A percentile compares a stretch with the other conserved stretches of the same genome.
phyloP scores from a whole-genome alignment of 2,113 vertebrate genomes.

The Antechinus flavipes region DNA sequence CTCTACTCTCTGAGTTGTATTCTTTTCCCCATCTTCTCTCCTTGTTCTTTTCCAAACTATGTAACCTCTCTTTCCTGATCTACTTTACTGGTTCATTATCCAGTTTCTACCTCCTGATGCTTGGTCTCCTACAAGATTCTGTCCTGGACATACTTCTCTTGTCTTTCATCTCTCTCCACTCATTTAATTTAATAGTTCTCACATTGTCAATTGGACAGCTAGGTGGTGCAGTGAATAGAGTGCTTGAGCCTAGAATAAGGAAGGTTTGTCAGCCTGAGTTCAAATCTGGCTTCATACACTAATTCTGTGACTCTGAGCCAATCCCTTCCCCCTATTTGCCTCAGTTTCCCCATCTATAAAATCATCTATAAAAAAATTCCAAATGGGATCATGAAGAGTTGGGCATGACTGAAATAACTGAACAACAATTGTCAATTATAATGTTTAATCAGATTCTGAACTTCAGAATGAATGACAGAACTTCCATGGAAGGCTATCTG shows the following conservation, averaged over 20 bases:
- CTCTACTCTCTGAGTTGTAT: not conserved
- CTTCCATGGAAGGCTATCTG: not conserved
- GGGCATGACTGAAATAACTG: not conserved
- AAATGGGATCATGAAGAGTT: not conserved
- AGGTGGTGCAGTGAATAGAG: not conserved
- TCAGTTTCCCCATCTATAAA: not conserved
- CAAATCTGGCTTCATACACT: not conserved
- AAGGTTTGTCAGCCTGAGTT: not conserved
- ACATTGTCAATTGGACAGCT: not conserved
- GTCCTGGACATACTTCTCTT: not conserved
- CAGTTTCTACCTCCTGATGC: not conserved
- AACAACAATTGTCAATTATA: not conserved
- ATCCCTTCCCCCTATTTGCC: not conserved
- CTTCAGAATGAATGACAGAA: not conserved
- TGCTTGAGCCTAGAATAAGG: not conserved
- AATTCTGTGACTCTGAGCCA: not conserved
- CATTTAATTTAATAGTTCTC: not conserved
- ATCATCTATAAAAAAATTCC: not conserved
- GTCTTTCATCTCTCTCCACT: not conserved
- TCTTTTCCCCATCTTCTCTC: not conserved
- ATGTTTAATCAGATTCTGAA: not conserved
- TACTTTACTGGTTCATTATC: not conserved
- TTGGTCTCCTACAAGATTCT: not conserved
- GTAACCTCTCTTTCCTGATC: not conserved
- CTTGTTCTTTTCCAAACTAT: not conserved